Conservation (phyloP, 2,888 invertebrate species). For the Lasioglossum calceatum region DNA sequence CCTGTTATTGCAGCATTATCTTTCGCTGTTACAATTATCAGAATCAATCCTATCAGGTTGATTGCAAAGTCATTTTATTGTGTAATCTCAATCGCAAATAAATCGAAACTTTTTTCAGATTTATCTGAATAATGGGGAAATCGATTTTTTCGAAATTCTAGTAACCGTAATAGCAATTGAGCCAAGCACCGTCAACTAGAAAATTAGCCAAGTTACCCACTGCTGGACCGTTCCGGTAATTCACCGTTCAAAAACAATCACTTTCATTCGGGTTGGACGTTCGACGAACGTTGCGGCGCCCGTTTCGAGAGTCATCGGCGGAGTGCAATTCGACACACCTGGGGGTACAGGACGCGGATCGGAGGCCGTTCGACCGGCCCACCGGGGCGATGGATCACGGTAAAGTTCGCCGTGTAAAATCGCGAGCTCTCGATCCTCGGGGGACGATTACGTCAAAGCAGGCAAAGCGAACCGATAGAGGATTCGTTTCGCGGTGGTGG, state of each 20-base stretch:
- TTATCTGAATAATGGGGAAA: accelerated
- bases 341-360: neutral
- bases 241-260: neutral
- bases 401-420: neutral
- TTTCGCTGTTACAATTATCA: neutral
- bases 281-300: neutral
- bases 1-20: too few relatives aligned
- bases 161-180: too few relatives aligned
- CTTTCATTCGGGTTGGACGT: neutral
- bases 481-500: neutral
- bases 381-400: neutral
- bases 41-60: too few relatives aligned
- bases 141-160: too few relatives aligned
- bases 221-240: neutral
- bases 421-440: neutral
- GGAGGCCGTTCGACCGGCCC: neutral
- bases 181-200: neutral
- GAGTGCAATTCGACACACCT: neutral
- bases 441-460: neutral
- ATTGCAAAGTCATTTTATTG: too few relatives aligned
- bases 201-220: neutral
- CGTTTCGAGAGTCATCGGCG: neutral
- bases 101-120: too few relatives aligned
- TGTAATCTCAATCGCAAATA: too few relatives aligned
- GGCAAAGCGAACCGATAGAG: neutral